Evolutionary conservation across 2,113 vertebrate genomes (phyloP).

Genomic region (Dromaius novaehollandiae): DNA sequence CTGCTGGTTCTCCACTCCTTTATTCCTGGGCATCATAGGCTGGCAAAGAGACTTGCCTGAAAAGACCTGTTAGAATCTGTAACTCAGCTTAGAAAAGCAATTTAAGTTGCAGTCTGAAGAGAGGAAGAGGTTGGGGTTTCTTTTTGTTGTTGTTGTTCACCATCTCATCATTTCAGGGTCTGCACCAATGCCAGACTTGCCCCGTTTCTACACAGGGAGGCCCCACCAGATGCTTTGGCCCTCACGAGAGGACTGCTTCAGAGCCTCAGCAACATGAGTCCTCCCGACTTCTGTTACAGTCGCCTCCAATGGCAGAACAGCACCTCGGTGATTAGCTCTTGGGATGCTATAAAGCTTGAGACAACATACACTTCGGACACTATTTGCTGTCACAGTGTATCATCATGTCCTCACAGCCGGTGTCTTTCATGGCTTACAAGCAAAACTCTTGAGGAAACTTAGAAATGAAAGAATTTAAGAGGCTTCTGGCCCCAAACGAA

Average conservation of each 20-base stretch:
- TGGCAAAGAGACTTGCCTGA: not conserved
- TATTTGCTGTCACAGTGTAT: not conserved
- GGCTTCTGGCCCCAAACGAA: not conserved
- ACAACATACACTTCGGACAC: accelerated
- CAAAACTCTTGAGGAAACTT: not conserved
- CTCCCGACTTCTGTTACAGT: not conserved
- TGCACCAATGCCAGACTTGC: not conserved
- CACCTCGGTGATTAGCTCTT: not conserved
- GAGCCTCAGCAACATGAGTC: accelerated
- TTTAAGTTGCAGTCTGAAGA: not conserved
- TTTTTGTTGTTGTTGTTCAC: not conserved
- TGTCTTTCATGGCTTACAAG: not conserved
- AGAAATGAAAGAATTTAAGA: not conserved
- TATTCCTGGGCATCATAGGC: not conserved
- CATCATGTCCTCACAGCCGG: not conserved
- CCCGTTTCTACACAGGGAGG: accelerated
- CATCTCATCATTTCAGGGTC: not conserved
- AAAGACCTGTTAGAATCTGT: not conserved
- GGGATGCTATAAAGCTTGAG: not conserved
- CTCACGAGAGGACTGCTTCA: not conserved
- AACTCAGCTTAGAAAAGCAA: not conserved
- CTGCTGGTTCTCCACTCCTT: conserved; percentile 2
- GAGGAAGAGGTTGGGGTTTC: no score
- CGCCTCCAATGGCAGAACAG: not conserved
- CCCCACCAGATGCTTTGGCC: not conserved